Percentiles rank a stretch among this genome's conserved stretches.
These are phyloP conservation scores for Andrena bicolor DNA, from an alignment of 2,888 invertebrate genomes.

Conservation along the genomic window DNA sequence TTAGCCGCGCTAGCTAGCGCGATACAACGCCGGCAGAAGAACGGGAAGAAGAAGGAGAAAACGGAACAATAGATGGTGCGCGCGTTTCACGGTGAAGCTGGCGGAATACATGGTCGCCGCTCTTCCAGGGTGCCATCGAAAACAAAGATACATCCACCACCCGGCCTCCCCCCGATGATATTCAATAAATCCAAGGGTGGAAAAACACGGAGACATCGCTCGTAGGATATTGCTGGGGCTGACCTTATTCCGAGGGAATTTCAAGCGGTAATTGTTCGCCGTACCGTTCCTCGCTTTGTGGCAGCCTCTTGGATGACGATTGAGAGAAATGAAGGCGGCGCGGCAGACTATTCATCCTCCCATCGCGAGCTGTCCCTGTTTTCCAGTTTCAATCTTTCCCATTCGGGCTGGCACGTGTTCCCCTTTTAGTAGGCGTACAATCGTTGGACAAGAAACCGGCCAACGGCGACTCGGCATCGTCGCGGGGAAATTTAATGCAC, in stretches of 20 bases:
- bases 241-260: slow-evolving; percentile 73
- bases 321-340: slow-evolving; percentile 54
- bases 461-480: background rate
- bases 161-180: slow-evolving; percentile 27
- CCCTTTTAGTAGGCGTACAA: slow-evolving; percentile 42
- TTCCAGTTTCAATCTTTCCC: slow-evolving; percentile 63
- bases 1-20: background rate
- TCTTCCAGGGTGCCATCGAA: slow-evolving; percentile 9
- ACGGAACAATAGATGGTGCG: background rate
- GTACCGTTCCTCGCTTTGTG: slow-evolving; percentile 41
- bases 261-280: slow-evolving; percentile 73
- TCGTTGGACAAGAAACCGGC: slow-evolving; percentile 36
- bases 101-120: slow-evolving; percentile 22
- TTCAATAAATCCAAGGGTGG: slow-evolving; percentile 52
- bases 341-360: slow-evolving; percentile 56
- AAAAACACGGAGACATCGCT: slow-evolving; percentile 43
- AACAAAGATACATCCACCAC: slow-evolving; percentile 36
- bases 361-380: slow-evolving; percentile 61
- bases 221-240: slow-evolving; percentile 68
- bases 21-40: background rate
- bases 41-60: background rate
- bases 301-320: slow-evolving; percentile 56
- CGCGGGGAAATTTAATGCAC: background rate
- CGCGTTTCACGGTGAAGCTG: slow-evolving; percentile 1
- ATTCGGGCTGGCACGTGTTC: slow-evolving; percentile 44